Conservation (phyloP, 2,113 vertebrate species). For the human (Homo sapiens) region GRCh38 chr16:3915501-3916000, state of each 20-base stretch:
- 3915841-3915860: background rate
- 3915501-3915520: background rate
- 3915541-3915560: background rate
- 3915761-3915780: background rate
- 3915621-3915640: slow-evolving; percentile 66
- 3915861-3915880: background rate
- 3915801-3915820: background rate
- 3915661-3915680: background rate
- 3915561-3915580: background rate
- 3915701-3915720: background rate
- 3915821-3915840: background rate
- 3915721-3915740: background rate
- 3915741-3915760: background rate
- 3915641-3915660: background rate
- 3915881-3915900: background rate
- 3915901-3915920: too few species aligned
- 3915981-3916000: background rate
- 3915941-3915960: background rate
- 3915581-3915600: slow-evolving; percentile 41
- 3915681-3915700: background rate
- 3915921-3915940: background rate
- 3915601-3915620: slow-evolving; percentile 44
- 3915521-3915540: background rate
- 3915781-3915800: background rate
- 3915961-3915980: background rate